Evolutionary conservation across 2,888 invertebrate species (phyloP).

Genomic region (Reticulitermes lucifugus): DNA sequence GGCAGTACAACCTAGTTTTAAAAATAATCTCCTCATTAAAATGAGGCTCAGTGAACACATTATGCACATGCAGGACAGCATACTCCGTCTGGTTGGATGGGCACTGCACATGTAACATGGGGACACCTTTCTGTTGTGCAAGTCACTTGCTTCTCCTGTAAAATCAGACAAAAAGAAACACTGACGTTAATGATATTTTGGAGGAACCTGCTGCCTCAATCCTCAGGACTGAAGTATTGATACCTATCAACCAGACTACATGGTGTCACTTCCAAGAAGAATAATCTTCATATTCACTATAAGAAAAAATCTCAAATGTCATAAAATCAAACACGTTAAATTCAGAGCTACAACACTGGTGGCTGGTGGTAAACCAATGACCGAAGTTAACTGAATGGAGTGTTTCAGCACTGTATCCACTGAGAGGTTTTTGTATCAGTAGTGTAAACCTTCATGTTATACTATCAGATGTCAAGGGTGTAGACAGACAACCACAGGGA

Average conservation of each 20-base stretch:
- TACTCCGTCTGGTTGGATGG: conserved; percentile 61
- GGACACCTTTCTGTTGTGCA: conserved; percentile 65
- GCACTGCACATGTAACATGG: conserved; percentile 61
- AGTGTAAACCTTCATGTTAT: no score
- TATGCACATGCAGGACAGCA: conserved; percentile 64
- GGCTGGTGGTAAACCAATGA: no score
- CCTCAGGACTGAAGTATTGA: background rate
- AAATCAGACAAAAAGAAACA: background rate
- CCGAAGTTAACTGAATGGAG: no score
- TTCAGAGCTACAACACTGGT: no score
- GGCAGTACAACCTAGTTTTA: conserved; percentile 22
- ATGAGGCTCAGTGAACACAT: conserved; percentile 10
- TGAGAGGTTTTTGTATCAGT: no score
- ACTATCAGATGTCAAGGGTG: no score
- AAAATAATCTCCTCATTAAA: background rate
- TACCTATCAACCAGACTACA: background rate
- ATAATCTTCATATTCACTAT: background rate
- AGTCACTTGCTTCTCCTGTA: conserved; percentile 63
- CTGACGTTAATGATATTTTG: background rate
- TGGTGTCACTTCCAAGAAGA: background rate
- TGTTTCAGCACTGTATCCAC: no score
- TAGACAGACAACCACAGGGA: no score
- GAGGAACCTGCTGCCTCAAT: background rate
- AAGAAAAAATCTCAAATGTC: background rate
- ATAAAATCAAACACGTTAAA: background rate